These are phyloP conservation scores for Rhinoptilus africanus DNA, from an alignment of 2,113 vertebrate genomes.

Conservation along the genomic window DNA sequence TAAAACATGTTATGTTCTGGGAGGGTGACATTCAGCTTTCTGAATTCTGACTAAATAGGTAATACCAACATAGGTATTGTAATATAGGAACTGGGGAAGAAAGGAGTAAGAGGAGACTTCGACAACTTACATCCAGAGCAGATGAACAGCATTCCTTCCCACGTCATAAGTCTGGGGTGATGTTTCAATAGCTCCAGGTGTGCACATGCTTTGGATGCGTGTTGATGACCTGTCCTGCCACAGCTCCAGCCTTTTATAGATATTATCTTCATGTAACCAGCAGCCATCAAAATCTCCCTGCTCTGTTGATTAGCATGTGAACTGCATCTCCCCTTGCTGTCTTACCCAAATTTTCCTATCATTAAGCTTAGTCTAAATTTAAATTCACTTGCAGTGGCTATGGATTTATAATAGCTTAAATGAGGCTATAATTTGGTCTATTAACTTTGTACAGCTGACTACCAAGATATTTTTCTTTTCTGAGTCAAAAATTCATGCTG, in stretches of 20 bases:
- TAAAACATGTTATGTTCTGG: not conserved
- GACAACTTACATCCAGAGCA: not conserved
- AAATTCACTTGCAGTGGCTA: slow-evolving; percentile 39
- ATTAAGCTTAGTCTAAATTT: slow-evolving; percentile 56
- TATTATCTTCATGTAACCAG: not conserved
- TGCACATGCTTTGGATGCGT: not conserved
- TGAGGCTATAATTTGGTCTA: slow-evolving; percentile 50
- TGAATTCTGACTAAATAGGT: not conserved
- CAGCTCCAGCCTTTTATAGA: not conserved
- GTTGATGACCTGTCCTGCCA: not conserved
- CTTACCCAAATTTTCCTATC: slow-evolving; percentile 50
- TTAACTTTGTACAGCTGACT: slow-evolving; percentile 53
- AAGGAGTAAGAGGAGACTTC: not conserved
- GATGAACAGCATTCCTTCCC: not conserved
- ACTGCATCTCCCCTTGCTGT: slow-evolving; percentile 20
- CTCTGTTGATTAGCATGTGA: slow-evolving; percentile 30
- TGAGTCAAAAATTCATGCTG: not conserved
- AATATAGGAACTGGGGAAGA: not conserved
- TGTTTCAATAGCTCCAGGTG: not conserved
- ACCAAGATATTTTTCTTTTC: slow-evolving; percentile 25
- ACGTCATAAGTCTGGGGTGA: not conserved
- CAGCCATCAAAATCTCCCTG: not conserved
- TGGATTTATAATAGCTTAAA: slow-evolving; percentile 59
- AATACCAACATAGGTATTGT: not conserved
- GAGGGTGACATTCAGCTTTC: not conserved